Evolutionary conservation across 2,888 invertebrate species (phyloP), one percentile per base, ranked within the genome.

Genomic region (Spilarctia lutea): DNA sequence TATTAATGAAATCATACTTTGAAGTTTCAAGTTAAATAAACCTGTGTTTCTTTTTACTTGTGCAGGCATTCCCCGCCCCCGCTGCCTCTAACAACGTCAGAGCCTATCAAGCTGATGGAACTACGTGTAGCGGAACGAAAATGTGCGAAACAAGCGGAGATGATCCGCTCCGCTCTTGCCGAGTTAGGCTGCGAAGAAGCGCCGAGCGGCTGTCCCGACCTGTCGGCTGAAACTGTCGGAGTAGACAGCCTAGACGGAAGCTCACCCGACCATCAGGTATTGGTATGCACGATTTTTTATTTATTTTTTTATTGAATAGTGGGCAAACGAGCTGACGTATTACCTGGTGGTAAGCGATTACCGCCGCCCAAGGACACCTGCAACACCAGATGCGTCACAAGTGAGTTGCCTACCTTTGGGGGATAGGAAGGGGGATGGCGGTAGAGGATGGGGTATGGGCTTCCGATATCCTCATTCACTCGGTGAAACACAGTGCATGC

Each of bases 101-200:
- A 96, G 77, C 94, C 96, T 48, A 97, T 98, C 89, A 98, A 98
- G 89, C 92, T 98, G 67, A 96, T 97, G 85, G 98, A 98, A 88
- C 93, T 98, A 76, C 97, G 97, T 83, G 98, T 98, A 86, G 97
- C 97, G 80, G 98, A 99, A 91, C 97, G 98, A 79, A 98, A 98
- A 91, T 97, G 98, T 91, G 97, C 97, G 76, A 97, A 97, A 85
- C 97, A 99, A 89, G 97, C 97, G 7, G 98, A 98, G 89, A 97
- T 98, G 91, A 98, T 98, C 82, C 97, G 97, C 86, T 97, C 97
- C 68, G 98, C 98, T n/a, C 93, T 98, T 76, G 98, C 98, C 76
- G 98, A 98, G 92, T 96, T 98, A 45, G 98, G 98, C 74, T 98
- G 98, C 90, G 98, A 98, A 92, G 98, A 98, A 94, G 96, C 98